These are phyloP conservation scores for Ypsolopha scabrella DNA, from an alignment of 2,888 invertebrate species.

Conservation along the genomic window DNA sequence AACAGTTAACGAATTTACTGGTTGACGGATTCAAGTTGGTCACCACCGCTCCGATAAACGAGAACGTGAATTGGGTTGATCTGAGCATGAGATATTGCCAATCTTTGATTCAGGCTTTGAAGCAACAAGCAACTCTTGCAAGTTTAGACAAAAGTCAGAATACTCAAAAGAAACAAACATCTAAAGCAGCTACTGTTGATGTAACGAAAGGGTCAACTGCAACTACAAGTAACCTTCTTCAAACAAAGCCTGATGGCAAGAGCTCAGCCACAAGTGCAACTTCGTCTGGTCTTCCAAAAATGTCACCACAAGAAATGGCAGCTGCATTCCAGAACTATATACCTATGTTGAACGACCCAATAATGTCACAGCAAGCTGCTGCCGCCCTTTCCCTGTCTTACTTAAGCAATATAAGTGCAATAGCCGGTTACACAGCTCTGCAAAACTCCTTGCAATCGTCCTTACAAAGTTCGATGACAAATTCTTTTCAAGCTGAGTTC, in stretches of 20 bases:
- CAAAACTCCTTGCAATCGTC: conserved; percentile 40
- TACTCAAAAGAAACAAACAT: conserved; percentile 42
- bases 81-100: conserved; percentile 79
- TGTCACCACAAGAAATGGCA: conserved; percentile 45
- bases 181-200: conserved; percentile 21
- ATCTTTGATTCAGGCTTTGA: conserved; percentile 70
- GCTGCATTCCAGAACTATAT: conserved; percentile 50
- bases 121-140: conserved; percentile 59
- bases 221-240: neutral
- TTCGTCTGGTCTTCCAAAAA: conserved; percentile 31
- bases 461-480: conserved; percentile 19
- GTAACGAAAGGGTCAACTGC: neutral
- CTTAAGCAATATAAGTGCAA: conserved; percentile 42
- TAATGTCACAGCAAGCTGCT: conserved; percentile 46
- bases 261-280: conserved; percentile 13
- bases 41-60: conserved; percentile 70
- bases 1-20: conserved; percentile 74
- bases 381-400: conserved; percentile 48
- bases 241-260: neutral
- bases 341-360: conserved; percentile 45
- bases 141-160: conserved; percentile 45
- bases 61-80: conserved; percentile 74
- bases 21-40: conserved; percentile 79
- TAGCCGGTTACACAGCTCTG: conserved; percentile 39
- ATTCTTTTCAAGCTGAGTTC: conserved; percentile 55